A percentile compares a stretch with the other conserved stretches of the same genome.
phyloP scores from a whole-genome alignment of 2,888 invertebrate genomes.

The Cheilosia impressa region DNA sequence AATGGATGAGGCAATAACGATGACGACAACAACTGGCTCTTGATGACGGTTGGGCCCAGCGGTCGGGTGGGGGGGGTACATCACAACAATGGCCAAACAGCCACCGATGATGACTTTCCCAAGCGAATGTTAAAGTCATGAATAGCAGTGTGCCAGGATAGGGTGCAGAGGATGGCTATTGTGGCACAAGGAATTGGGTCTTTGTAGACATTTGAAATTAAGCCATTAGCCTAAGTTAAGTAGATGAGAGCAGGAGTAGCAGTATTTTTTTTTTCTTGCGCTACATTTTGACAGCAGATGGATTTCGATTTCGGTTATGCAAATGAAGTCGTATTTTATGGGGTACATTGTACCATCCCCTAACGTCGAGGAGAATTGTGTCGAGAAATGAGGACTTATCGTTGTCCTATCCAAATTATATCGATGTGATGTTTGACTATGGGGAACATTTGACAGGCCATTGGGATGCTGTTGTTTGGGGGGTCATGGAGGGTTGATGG shows the following conservation, averaged over 20 bases:
- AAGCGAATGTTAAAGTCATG: conserved; percentile 52
- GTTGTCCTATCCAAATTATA: conserved; percentile 46
- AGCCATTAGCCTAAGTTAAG: conserved; percentile 71
- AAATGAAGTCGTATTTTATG: conserved; percentile 65
- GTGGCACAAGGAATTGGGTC: conserved; percentile 66
- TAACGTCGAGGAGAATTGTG: conserved; percentile 12
- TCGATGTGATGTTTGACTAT: conserved; percentile 60
- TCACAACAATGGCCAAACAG: conserved; percentile 54
- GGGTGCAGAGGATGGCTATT: conserved; percentile 12
- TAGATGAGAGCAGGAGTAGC: conserved; percentile 33
- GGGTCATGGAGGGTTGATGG: too few relatives aligned
- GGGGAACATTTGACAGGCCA: neutral
- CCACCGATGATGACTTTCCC: conserved; percentile 54
- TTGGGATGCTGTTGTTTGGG: neutral
- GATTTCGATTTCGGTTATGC: conserved; percentile 72
- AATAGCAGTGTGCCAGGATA: conserved; percentile 21
- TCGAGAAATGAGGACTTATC: conserved; percentile 37
- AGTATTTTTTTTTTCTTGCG: conserved; percentile 22
- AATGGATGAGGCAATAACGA: conserved; percentile 59
- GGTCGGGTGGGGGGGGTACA: neutral
- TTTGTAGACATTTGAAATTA: conserved; percentile 73
- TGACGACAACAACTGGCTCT: conserved; percentile 42
- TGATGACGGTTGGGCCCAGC: conserved; percentile 5
- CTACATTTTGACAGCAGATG: conserved; percentile 72
- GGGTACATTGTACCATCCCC: conserved; percentile 42